These are phyloP conservation scores for Pseudolaguvia tuberculata DNA, from an alignment of 2,113 vertebrate species.

Conservation along the genomic window DNA sequence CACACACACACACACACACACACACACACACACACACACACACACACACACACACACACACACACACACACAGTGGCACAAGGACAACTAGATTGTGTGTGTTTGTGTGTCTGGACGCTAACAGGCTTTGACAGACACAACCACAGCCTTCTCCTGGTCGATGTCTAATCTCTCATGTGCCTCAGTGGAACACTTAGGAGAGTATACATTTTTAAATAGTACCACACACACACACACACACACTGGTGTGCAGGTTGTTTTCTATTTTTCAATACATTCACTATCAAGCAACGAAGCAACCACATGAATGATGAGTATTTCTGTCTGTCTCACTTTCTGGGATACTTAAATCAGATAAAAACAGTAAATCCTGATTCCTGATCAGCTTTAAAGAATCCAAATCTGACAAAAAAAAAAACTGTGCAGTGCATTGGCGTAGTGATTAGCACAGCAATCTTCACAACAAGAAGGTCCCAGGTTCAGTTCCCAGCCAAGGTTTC, in stretches of 20 bases:
- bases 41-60: neutral
- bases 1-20: no score
- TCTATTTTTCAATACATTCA: neutral
- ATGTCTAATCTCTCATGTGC: conserved; percentile 33
- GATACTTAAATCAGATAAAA: no score
- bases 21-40: no score
- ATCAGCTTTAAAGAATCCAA: neutral
- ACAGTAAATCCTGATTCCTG: neutral
- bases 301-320: no score
- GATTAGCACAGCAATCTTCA: no score
- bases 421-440: no score
- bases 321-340: neutral
- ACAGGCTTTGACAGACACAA: conserved; percentile 46
- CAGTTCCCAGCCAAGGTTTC: no score
- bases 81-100: neutral
- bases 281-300: no score
- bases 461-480: no score
- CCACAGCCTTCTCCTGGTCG: conserved; percentile 41
- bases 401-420: neutral
- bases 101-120: conserved; percentile 27
- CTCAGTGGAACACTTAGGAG: conserved; percentile 8
- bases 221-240: neutral
- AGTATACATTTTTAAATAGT: conserved; percentile 1
- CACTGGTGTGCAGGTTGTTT: neutral
- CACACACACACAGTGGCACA: neutral